A percentile compares a stretch with the other conserved stretches of the same genome.
These are phyloP conservation scores for Montipora foliosa DNA, from an alignment of 64 coral and sea anemone species.

Conservation along the genomic window DNA sequence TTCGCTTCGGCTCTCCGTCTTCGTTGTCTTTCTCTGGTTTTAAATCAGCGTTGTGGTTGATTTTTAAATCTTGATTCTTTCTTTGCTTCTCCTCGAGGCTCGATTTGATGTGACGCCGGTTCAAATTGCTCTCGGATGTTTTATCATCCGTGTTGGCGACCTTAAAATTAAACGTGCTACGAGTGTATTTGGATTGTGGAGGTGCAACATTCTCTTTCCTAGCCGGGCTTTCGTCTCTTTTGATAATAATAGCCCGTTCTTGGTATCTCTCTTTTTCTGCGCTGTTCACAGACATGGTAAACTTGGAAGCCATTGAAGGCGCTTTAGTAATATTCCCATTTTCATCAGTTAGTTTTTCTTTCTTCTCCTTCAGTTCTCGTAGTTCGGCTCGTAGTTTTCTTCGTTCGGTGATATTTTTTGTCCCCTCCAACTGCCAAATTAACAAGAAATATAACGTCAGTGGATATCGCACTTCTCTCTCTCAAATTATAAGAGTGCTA, in stretches of 20 bases:
- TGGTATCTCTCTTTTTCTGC: slow-evolving; percentile 5
- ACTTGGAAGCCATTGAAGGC: slow-evolving; percentile 37
- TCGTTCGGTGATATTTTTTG: slow-evolving; percentile 83
- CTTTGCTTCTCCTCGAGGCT: slow-evolving; percentile 55
- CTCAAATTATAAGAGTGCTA: not conserved
- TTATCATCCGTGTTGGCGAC: slow-evolving; percentile 42
- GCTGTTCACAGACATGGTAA: slow-evolving; percentile 14
- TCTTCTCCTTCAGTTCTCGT: slow-evolving; percentile 69
- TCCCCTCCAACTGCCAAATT: slow-evolving; percentile 80
- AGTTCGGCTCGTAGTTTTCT: slow-evolving; percentile 81
- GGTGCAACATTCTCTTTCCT: slow-evolving; percentile 45
- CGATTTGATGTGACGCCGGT: slow-evolving; percentile 46
- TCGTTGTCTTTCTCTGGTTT: slow-evolving; percentile 76
- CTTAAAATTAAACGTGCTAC: slow-evolving; percentile 83
- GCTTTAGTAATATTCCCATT: slow-evolving; percentile 60
- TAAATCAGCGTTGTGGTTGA: slow-evolving; percentile 49
- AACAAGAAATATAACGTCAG: slow-evolving; percentile 1
- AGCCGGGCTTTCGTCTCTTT: slow-evolving; percentile 39
- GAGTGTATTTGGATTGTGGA: slow-evolving; percentile 6
- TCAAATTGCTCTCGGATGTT: not conserved
- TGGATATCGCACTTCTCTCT: not conserved
- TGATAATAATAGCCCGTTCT: slow-evolving; percentile 6
- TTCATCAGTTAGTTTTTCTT: slow-evolving; percentile 80
- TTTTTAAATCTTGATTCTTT: slow-evolving; percentile 55
- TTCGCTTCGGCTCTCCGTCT: slow-evolving; percentile 62